Evolutionary conservation across 2,888 invertebrate species (phyloP).

Genomic region (Caradrina kadenii): DNA sequence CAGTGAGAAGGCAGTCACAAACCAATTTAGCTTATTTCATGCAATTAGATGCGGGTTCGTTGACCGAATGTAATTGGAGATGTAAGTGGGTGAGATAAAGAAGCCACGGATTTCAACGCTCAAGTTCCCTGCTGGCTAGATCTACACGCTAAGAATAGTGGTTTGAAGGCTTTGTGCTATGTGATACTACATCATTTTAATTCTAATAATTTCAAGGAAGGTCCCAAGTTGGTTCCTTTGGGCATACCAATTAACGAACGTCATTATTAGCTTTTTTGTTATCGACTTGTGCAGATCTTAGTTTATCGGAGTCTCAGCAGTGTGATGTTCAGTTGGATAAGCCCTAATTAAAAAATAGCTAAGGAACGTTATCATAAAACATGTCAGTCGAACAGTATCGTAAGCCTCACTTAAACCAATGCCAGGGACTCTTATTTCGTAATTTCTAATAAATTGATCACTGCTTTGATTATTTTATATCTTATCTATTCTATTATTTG

Average conservation of each 20-base stretch:
- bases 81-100: slow-evolving; percentile 61
- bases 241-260: slow-evolving; percentile 3
- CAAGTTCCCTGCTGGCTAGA: slow-evolving; percentile 18
- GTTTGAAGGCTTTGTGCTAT: too few species aligned
- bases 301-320: background rate
- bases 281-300: background rate
- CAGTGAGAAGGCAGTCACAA: slow-evolving; percentile 57
- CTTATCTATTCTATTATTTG: slow-evolving; percentile 20
- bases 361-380: background rate
- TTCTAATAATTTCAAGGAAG: background rate
- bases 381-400: slow-evolving; percentile 9
- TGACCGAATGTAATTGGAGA: slow-evolving; percentile 68
- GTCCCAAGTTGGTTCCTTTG: slow-evolving; percentile 9
- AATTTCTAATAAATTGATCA: slow-evolving; percentile 6
- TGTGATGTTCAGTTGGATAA: background rate
- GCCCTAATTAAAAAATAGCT: background rate
- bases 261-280: background rate
- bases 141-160: background rate
- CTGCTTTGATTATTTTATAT: slow-evolving; percentile 20
- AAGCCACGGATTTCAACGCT: slow-evolving; percentile 41
- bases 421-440: slow-evolving; percentile 5
- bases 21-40: slow-evolving; percentile 73
- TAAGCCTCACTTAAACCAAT: slow-evolving; percentile 21
- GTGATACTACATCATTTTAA: background rate
- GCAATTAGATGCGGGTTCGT: slow-evolving; percentile 71